phyloP scores from a whole-genome alignment of 1,140 invertebrate species.

The Onthophagus taurus region DNA sequence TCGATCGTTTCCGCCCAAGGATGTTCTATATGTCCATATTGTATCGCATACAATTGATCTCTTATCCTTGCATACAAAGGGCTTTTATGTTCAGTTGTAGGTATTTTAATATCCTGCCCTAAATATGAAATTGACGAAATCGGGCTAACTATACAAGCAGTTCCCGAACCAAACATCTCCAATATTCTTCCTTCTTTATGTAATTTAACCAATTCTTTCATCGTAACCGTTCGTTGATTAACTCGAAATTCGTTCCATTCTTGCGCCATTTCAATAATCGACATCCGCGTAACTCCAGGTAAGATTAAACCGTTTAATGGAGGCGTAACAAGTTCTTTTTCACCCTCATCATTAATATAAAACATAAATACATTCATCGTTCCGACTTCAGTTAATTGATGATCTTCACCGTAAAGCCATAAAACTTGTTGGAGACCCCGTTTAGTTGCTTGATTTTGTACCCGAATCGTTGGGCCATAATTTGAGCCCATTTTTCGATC shows the following conservation, averaged over 20 bases:
- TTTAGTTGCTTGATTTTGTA: conserved; percentile 68
- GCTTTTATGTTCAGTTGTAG: conserved; percentile 61
- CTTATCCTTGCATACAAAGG: conserved; percentile 60
- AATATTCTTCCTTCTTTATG: conserved; percentile 77
- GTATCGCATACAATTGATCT: conserved; percentile 70
- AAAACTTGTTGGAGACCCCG: conserved; percentile 89
- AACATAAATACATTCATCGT: conserved; percentile 98
- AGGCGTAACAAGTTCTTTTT: conserved; percentile 88
- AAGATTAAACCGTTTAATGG: conserved; percentile 84
- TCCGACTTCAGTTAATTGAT: conserved; percentile 94
- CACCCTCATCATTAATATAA: conserved; percentile 81
- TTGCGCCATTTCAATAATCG: conserved; percentile 69
- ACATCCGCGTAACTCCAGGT: conserved; percentile 86
- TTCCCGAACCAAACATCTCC: conserved; percentile 92
- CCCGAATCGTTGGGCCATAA: conserved; percentile 77
- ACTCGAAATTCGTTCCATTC: conserved; percentile 87
- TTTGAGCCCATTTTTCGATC: conserved; percentile 92
- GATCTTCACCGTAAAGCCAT: conserved; percentile 92
- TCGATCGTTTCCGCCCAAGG: conserved; percentile 59
- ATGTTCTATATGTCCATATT: conserved; percentile 75
- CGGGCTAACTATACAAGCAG: conserved; percentile 87
- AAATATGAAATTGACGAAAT: conserved; percentile 71
- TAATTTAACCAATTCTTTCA: conserved; percentile 69
- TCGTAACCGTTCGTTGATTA: conserved; percentile 74
- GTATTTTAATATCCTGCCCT: conserved; percentile 55